A percentile compares a stretch with the other conserved stretches of the same genome.
Evolutionary conservation across 2,888 invertebrate genomes (phyloP).

Genomic region (Pilophorus perplexus): DNA sequence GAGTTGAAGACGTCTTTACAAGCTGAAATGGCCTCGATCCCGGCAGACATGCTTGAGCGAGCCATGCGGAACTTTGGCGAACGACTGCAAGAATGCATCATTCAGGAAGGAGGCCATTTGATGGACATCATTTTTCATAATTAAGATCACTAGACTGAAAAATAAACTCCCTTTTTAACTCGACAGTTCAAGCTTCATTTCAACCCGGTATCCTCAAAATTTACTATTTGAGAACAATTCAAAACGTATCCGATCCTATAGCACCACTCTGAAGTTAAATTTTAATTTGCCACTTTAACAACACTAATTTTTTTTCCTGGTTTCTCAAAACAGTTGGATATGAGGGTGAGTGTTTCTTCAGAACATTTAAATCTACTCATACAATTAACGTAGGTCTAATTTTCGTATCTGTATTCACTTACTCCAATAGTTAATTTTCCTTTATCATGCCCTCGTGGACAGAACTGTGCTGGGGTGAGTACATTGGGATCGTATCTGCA

Average conservation of each 20-base stretch:
- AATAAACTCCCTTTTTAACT: conserved; percentile 50
- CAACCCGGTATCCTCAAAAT: too few relatives aligned
- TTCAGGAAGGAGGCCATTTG: too few relatives aligned
- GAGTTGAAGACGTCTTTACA: not conserved
- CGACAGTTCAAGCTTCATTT: too few relatives aligned
- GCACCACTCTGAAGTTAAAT: not conserved
- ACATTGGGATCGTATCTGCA: not conserved
- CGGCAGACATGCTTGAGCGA: not conserved
- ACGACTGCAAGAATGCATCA: not conserved
- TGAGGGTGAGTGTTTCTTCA: conserved; percentile 20
- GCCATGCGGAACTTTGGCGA: not conserved
- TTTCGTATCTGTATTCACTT: too few relatives aligned
- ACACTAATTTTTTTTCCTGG: too few relatives aligned
- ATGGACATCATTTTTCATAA: too few relatives aligned
- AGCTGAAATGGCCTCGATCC: too few relatives aligned
- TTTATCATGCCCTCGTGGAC: conserved; percentile 15
- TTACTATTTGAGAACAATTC: too few relatives aligned
- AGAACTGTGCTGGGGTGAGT: conserved; percentile 32
- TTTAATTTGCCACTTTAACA: not conserved
- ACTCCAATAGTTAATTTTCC: not conserved
- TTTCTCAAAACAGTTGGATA: conserved; percentile 31
- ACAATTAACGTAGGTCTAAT: too few relatives aligned
- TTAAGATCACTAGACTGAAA: not conserved
- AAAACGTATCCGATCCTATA: too few relatives aligned
- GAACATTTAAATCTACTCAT: too few relatives aligned